Evolutionary conservation across 1,140 invertebrate species (phyloP).

Genomic region (Littorina saxatilis): DNA sequence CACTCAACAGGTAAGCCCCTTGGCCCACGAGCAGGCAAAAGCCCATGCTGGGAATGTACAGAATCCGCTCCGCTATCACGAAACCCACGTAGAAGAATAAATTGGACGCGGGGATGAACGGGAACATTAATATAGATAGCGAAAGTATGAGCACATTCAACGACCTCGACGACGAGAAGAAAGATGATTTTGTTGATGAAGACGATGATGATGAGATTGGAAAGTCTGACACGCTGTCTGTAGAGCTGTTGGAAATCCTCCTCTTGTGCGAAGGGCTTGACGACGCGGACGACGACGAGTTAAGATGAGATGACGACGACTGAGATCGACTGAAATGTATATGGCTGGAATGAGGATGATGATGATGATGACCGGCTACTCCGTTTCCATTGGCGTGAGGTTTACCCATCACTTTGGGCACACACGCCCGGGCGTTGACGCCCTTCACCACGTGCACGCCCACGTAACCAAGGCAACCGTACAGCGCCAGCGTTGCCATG

Average conservation of each 20-base stretch:
- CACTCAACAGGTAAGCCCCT: slow-evolving; percentile 50
- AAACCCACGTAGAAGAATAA: slow-evolving; percentile 98
- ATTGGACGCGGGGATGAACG: slow-evolving; percentile 98
- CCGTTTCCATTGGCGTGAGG: slow-evolving; percentile 37
- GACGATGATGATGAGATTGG: neutral
- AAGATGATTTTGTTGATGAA: neutral
- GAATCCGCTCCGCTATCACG: slow-evolving; percentile 94
- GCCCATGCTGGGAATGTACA: slow-evolving; percentile 98
- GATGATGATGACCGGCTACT: neutral
- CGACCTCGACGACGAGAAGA: slow-evolving; percentile 19
- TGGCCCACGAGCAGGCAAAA: slow-evolving; percentile 92
- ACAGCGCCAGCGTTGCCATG: slow-evolving; percentile 86
- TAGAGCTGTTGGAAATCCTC: slow-evolving; percentile 44
- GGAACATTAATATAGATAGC: slow-evolving; percentile 89
- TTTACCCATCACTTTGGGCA: neutral
- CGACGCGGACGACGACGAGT: neutral
- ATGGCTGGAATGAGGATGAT: neutral
- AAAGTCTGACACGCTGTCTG: slow-evolving; percentile 46
- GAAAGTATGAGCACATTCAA: slow-evolving; percentile 62
- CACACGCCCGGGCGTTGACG: slow-evolving; percentile 33
- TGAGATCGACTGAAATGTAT: neutral
- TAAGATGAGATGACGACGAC: neutral
- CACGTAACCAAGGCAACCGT: slow-evolving; percentile 79
- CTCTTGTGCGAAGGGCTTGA: slow-evolving; percentile 7
- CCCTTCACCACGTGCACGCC: slow-evolving; percentile 51